Base-by-base conservation (phyloP, 2,797 vertebrate genomes). In the Pseudochirops corinnae region DNA sequence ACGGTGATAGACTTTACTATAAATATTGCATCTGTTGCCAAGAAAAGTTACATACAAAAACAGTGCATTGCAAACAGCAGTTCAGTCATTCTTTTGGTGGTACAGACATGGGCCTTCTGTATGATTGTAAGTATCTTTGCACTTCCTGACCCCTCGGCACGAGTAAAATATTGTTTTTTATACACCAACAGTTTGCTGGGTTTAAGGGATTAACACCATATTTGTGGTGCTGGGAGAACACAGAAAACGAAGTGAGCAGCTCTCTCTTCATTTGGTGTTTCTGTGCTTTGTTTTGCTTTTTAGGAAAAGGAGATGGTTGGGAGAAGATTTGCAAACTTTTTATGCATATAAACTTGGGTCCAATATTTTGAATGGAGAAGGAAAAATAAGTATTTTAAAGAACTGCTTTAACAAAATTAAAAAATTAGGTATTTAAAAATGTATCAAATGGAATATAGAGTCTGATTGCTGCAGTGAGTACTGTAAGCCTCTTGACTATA, bases 1-100 rank as follows among this genome's bases (percentile, higher is more conserved):
- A 98, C 33, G 31, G 98, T 98, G 98, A 98, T 98, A 99, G 98
- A 98, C 98, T 98, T 99, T 98, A 98, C 98, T 98, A 98, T 98
- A 99, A 99, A 99, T 99, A 99, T 96, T 98, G 97, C 91, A 97
- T 98, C 98, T 98, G 97, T 98, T 99, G 98, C 98, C 98, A 99
- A 98, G 98, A 97, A 98, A 98, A 99, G 98, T 99, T 98, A 98
- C 91, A 97, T 95, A 98, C 96, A 98, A 98, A 97, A 98, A 96
- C 95, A 98, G 97, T 98, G 96, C 6, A 87, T 94, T 98, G 96
- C 92, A 98, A 98, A 97, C 94, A 98, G 97, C 95, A 97, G 60
- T 98, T 98, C 94, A 95, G 92, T 95, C 92, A 95, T 98, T 98
- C 95, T 95, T 98, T 92, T 92, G 56, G 95, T 97, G 94, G 96